Evolutionary conservation across 2,888 invertebrate genomes (phyloP), one percentile per base, ranked within the genome.

Genomic region (Epirrhoe alternata): DNA sequence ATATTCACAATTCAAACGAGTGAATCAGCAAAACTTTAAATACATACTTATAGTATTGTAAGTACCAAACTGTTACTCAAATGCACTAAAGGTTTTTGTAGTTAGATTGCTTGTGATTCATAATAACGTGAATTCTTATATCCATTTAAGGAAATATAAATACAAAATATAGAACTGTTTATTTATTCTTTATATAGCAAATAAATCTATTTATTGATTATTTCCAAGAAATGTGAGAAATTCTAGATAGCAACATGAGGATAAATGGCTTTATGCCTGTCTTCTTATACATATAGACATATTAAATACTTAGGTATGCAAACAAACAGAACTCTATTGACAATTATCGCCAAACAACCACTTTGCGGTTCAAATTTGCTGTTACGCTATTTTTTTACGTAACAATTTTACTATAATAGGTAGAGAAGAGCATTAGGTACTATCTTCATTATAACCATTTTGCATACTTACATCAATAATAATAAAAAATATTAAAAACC

Each of bases 81-180:
- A 60, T 55, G 42, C 33, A 54, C 54, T 45, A 47, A 5, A 45
- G 54, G 55, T 56, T 55, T 50, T 47, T 61, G 65, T 47, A 61
- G 65, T 65, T 49, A 56, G 45, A 33, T 49, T 64, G 42, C 24
- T 47, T 47, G 65, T 65, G 61, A 65, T 52, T 65, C 65, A 65
- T 30, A 49, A 12, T 24, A 49, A 62, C 55, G 54, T 60, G 55
- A 56, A 61, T 61, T 61, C 45, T 24, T 56, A 24, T 30, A 47
- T 52, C 56, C 47, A 61, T 56, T 65, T 42, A 64, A 55, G 42
- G 17, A 56, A 53, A 51, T 50, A 55, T 60, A 51, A 52, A 52
- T 61, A 56, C 14, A 6, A 6, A 59, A 56, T 42, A 30, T 49
- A 14, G 30, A 66, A 50, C 12, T 57, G 51, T 52, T 61, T 57